Evolutionary conservation across 2,888 invertebrate species (phyloP).

Genomic region (Amiota communis): DNA sequence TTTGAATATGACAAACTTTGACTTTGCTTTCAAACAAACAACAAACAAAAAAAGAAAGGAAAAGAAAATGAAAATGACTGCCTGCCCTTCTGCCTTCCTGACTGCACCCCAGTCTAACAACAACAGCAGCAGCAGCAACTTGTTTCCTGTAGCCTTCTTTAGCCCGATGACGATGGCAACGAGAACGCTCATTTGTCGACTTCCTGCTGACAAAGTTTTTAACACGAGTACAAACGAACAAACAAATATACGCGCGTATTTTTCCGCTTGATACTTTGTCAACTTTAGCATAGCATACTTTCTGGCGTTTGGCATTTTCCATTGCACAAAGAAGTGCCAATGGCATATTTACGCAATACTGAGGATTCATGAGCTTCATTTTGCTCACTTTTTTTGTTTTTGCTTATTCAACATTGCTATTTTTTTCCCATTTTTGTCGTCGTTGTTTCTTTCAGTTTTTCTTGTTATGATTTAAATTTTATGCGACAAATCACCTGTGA

Average conservation of each 20-base stretch:
- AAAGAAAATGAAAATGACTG: not conserved
- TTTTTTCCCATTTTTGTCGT: not conserved
- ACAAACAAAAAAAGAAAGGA: not conserved
- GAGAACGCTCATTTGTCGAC: conserved; percentile 13
- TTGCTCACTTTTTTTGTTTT: conserved; percentile 6
- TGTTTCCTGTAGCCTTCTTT: not conserved
- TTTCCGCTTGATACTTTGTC: conserved; percentile 35
- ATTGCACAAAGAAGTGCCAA: not conserved
- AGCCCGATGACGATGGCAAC: not conserved
- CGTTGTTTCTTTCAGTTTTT: not conserved
- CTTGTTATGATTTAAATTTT: conserved; percentile 63
- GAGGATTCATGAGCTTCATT: not conserved
- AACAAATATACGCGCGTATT: conserved; percentile 47
- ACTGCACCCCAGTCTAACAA: conserved; percentile 21
- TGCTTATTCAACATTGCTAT: not conserved
- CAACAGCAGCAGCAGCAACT: not conserved
- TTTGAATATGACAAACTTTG: conserved; percentile 55
- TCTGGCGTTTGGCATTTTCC: conserved; percentile 51
- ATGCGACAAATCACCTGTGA: conserved; percentile 66
- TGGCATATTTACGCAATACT: conserved; percentile 2
- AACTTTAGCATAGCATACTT: conserved; percentile 59
- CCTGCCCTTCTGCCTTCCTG: conserved; percentile 11
- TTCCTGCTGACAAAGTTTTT: conserved; percentile 61
- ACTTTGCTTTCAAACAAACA: conserved; percentile 9
- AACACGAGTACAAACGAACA: conserved; percentile 50